A percentile compares a stretch with the other conserved stretches of the same genome.
Evolutionary conservation across 1,140 invertebrate genomes (phyloP).

Genomic region (Apis laboriosa): DNA sequence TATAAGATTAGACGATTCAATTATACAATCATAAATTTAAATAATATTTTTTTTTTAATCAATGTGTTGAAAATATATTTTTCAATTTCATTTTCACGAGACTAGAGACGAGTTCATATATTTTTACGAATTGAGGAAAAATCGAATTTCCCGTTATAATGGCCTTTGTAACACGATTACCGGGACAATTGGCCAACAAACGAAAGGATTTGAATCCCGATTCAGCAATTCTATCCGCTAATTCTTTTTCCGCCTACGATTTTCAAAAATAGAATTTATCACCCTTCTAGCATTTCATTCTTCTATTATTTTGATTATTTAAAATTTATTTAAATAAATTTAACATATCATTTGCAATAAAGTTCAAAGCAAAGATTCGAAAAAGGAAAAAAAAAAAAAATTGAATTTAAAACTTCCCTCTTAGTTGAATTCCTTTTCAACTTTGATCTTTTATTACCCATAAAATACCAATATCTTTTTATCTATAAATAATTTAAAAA

Average conservation of each 20-base stretch:
- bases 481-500: background rate
- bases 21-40: too few species aligned
- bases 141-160: constrained; percentile 15
- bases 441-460: background rate
- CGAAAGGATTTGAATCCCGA: constrained; percentile 13
- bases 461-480: background rate
- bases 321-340: too few species aligned
- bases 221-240: constrained; percentile 3
- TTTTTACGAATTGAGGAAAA: background rate
- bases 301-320: background rate
- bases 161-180: background rate
- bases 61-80: too few species aligned
- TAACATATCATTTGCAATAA: too few species aligned
- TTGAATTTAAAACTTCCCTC: background rate
- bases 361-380: too few species aligned
- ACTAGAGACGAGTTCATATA: background rate
- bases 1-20: too few species aligned
- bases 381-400: too few species aligned
- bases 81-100: background rate
- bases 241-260: background rate
- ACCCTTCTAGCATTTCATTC: background rate
- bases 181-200: background rate
- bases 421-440: background rate
- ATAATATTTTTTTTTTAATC: too few species aligned
- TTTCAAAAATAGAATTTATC: background rate